phyloP scores from a whole-genome alignment of 2,797 vertebrate species.

The Melanotaenia boesemani region DNA sequence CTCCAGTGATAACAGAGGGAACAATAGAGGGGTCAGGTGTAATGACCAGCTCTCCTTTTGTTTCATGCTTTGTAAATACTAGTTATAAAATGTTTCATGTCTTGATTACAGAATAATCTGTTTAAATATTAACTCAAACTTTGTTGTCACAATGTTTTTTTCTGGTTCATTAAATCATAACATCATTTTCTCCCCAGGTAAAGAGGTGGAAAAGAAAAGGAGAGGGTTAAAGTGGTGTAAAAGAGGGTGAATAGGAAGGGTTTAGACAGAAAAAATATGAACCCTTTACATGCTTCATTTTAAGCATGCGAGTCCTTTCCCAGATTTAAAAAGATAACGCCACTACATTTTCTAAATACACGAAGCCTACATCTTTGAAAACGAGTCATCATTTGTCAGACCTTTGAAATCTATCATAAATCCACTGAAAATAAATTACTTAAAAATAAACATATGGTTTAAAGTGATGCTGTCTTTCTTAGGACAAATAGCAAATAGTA shows the following conservation, averaged over 20 bases:
- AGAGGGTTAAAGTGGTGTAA: not conserved
- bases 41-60: conserved; percentile 16
- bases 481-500: no score
- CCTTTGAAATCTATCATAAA: not conserved
- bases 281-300: no score
- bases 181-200: not conserved
- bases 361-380: not conserved
- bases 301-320: not conserved
- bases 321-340: not conserved
- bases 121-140: conserved; percentile 12
- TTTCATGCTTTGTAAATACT: conserved; percentile 58
- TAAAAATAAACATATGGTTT: not conserved
- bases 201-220: not conserved
- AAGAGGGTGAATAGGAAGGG: conserved; percentile 1
- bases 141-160: conserved; percentile 26
- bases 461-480: no score
- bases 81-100: not conserved
- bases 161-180: not conserved
- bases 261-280: not conserved
- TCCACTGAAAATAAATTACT: not conserved
- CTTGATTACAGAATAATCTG: conserved; percentile 20
- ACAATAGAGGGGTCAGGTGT: conserved; percentile 38
- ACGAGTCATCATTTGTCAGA: not conserved
- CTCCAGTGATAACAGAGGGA: conserved; percentile 14
- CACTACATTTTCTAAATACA: not conserved